Evolutionary conservation across 2,797 vertebrate species (phyloP), one percentile per base, ranked within the genome.

Genomic region (Sphenopsis melanotis): DNA sequence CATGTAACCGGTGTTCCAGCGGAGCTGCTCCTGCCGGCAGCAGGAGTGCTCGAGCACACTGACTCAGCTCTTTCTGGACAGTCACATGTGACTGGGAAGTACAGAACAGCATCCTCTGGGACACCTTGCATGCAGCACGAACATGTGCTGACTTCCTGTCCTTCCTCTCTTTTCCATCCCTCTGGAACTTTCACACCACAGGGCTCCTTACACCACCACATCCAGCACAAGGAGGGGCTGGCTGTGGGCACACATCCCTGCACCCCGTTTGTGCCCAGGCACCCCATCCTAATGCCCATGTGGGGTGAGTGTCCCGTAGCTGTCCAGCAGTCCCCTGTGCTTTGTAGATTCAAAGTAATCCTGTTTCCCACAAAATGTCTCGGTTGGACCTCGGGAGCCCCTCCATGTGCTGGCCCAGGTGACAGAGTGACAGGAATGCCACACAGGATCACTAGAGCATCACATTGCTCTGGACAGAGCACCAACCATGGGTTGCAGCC

Each of bases 51-150:
- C 2, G 2, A 60, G 56, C 59, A 63, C 71, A 37, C 64, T 93
- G 89, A 89, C 94, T 96, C 93, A 94, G 78, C 89, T 74, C 17
- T 53, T 87, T 87, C 64, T 85, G 77, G 44, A 71, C 18, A 34
- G 75, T 56, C 26, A 29, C 15, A 77, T 64, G 56, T 46, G 41
- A 84, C 42, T n/a, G 34, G 56, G 17, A 87, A 85, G 78, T 36
- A 46, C 56, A 59, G 42, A 93, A 77, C 37, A 81, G 32, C 81
- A 66, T 95, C 78, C 82, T 60, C 82, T 57, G 94, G 77, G 89
- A 80, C 41, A 32, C 46, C 64, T 39, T 61, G 83, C 75, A 74
- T 55, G 78, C 56, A 77, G 68, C 84, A 83, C 19, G 84, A 89
- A 91, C 53, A 64, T 0, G 46, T 91, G 64, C 27, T 55, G 15